Conservation (phyloP, 2,797 vertebrate species). For the Pangasius sanitwongsei region DNA sequence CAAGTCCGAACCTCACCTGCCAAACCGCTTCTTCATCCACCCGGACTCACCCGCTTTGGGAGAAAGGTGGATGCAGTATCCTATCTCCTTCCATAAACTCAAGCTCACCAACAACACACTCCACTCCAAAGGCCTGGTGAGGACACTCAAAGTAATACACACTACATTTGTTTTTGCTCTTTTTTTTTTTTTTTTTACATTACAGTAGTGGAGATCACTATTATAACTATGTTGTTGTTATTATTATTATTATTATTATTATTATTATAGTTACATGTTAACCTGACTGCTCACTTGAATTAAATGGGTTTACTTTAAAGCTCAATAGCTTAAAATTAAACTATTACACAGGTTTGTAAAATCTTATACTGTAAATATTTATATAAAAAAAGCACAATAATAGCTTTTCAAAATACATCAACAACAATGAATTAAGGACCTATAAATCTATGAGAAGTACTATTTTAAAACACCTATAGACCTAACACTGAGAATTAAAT, state of each 20-base stretch:
- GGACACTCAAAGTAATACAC: background rate
- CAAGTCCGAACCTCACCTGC: conserved; percentile 52
- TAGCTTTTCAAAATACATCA: background rate
- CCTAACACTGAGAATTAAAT: background rate
- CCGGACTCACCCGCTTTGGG: conserved; percentile 57
- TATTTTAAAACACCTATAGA: background rate
- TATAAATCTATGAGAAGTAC: background rate
- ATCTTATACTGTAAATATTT: background rate
- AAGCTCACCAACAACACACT: conserved; percentile 64
- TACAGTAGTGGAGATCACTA: background rate
- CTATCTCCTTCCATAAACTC: conserved; percentile 64
- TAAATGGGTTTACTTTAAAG: background rate
- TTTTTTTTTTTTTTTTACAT: background rate
- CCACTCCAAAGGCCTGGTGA: conserved; percentile 58
- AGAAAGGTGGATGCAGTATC: conserved; percentile 61
- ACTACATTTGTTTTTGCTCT: background rate
- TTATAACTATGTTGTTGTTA: background rate
- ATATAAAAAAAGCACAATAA: background rate
- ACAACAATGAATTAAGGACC: background rate
- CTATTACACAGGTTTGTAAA: background rate
- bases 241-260: background rate
- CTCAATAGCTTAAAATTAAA: background rate
- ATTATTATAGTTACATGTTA: background rate
- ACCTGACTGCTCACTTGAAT: background rate
- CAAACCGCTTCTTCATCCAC: conserved; percentile 61